Evolutionary conservation across 2,888 invertebrate genomes (phyloP).

Genomic region (Chloroclystis v-ata): DNA sequence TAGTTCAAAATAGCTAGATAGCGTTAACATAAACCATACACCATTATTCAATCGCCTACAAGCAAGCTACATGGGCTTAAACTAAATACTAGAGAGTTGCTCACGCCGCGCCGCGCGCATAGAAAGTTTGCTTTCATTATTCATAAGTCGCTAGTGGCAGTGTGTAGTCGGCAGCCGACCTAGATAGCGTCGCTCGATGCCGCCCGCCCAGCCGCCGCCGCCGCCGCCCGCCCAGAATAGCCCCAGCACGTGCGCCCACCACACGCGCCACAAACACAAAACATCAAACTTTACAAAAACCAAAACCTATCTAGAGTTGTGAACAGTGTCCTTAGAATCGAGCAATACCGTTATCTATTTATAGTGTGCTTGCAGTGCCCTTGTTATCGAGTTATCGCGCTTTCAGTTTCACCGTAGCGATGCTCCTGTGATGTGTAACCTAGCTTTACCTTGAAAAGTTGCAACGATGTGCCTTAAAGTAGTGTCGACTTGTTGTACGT

Average conservation of each 20-base stretch:
- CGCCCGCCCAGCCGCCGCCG: slow-evolving; percentile 48
- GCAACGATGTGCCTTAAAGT: slow-evolving; percentile 68
- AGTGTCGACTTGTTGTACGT: slow-evolving; percentile 38
- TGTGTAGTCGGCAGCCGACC: slow-evolving; percentile 55
- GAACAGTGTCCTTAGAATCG: slow-evolving; percentile 32
- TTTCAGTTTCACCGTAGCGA: slow-evolving; percentile 44
- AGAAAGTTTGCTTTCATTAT: slow-evolving; percentile 24
- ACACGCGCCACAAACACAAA: slow-evolving; percentile 40
- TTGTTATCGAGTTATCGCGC: slow-evolving; percentile 57
- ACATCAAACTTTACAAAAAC: slow-evolving; percentile 29
- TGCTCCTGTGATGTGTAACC: slow-evolving; percentile 41
- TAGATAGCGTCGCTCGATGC: slow-evolving; percentile 70
- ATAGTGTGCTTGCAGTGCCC: slow-evolving; percentile 62
- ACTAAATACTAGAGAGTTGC: no score
- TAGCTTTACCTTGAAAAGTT: slow-evolving; percentile 40
- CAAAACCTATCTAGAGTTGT: slow-evolving; percentile 38
- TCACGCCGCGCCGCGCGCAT: slow-evolving; percentile 12
- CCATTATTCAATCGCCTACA: no score
- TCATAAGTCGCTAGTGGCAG: slow-evolving; percentile 22
- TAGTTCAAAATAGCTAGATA: no score
- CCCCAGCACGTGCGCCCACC: slow-evolving; percentile 74
- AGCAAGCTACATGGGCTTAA: no score
- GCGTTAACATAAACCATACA: no score
- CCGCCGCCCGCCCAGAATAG: slow-evolving; percentile 66
- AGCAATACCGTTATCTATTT: slow-evolving; percentile 43